Conservation (phyloP, 2,888 invertebrate genomes). For the Tipula confusa region DNA sequence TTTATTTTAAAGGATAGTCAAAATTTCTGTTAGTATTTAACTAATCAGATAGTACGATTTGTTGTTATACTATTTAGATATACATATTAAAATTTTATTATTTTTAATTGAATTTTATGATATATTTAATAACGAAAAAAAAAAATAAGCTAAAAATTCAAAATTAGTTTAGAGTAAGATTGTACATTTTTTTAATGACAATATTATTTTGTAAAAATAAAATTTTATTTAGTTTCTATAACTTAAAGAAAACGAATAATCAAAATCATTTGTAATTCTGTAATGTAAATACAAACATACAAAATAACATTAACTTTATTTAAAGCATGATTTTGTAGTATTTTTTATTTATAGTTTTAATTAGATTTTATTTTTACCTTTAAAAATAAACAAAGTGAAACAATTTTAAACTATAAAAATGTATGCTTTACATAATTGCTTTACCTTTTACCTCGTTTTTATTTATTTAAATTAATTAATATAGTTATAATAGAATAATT, state of each 20-base stretch:
- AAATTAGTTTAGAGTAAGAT: neutral
- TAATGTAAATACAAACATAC: neutral
- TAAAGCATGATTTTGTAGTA: neutral
- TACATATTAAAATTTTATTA: neutral
- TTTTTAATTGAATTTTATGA: neutral
- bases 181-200: neutral
- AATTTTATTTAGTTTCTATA: neutral
- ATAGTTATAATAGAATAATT: neutral
- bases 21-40: neutral
- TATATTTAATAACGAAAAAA: neutral
- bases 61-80: neutral
- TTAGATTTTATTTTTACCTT: neutral
- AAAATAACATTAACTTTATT: neutral
- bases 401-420: neutral
- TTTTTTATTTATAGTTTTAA: neutral
- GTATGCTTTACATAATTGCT: neutral
- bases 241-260: neutral
- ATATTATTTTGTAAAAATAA: neutral
- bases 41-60: slow-evolving; percentile 1
- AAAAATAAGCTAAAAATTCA: neutral
- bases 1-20: too few species aligned
- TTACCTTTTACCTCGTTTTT: neutral
- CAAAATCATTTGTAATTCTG: neutral
- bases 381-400: neutral
- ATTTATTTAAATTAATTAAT: slow-evolving; percentile 12